Percentiles rank a stretch among this genome's conserved stretches.
phyloP scores from a whole-genome alignment of 2,888 invertebrate genomes.

The Tiliacea citrago region DNA sequence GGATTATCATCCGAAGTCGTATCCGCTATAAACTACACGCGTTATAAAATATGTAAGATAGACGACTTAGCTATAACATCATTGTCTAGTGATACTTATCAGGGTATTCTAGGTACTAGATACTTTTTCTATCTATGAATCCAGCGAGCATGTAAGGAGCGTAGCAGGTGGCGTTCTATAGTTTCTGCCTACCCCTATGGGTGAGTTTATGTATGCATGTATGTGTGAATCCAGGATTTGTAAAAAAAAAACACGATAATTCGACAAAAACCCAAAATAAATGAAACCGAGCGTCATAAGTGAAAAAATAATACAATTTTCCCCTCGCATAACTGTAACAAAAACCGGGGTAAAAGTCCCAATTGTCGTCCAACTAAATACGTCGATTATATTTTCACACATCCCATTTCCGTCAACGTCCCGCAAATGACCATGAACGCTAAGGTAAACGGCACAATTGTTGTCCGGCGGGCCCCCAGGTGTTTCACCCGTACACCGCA shows the following conservation, averaged over 20 bases:
- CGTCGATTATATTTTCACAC: slow-evolving; percentile 67
- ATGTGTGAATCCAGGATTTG: background rate
- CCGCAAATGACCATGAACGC: slow-evolving; percentile 67
- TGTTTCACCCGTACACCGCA: slow-evolving; percentile 72
- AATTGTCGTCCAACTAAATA: slow-evolving; percentile 57
- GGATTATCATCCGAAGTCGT: too few species aligned
- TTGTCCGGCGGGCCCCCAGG: slow-evolving; percentile 72
- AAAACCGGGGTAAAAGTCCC: slow-evolving; percentile 58
- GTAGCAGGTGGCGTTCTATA: too few species aligned
- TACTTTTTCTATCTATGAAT: too few species aligned
- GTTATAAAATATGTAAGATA: too few species aligned
- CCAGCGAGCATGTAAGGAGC: too few species aligned
- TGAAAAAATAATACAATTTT: slow-evolving; percentile 10
- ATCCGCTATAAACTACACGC: too few species aligned
- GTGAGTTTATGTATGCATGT: too few species aligned
- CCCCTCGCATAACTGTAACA: background rate
- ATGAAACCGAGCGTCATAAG: background rate
- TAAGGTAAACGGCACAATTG: slow-evolving; percentile 71
- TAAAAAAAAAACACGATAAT: background rate
- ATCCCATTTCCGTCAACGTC: slow-evolving; percentile 62
- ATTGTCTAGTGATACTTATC: background rate
- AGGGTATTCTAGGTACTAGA: background rate
- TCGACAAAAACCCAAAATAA: background rate
- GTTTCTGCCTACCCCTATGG: too few species aligned
- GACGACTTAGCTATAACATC: background rate